These are phyloP conservation scores for Tetramorium alpestre DNA, from an alignment of 1,140 invertebrate species.

Conservation along the genomic window DNA sequence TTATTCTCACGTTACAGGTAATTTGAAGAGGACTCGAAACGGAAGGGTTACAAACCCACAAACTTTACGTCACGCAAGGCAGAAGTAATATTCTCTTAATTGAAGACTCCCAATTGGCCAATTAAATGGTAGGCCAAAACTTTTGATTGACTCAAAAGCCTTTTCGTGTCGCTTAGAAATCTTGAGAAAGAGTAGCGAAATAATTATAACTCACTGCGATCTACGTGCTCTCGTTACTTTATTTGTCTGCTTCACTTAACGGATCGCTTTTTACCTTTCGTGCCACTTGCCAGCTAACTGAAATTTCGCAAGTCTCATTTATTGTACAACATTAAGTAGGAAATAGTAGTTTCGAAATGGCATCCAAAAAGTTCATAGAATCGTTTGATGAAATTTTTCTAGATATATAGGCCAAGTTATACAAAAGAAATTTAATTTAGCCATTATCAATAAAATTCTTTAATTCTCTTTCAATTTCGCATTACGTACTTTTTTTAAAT, in stretches of 20 bases:
- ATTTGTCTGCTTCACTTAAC: conserved; percentile 12
- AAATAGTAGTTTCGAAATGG: background rate
- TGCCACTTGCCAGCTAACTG: background rate
- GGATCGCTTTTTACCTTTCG: background rate
- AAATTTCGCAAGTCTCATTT: conserved; percentile 21
- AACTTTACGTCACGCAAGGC: conserved; percentile 30
- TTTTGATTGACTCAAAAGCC: conserved; percentile 43
- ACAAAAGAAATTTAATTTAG: conserved; percentile 6
- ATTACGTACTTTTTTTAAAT: conserved; percentile 20
- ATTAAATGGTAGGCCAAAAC: conserved; percentile 7
- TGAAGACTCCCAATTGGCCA: conserved; percentile 14
- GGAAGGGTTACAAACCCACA: background rate
- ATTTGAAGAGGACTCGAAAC: background rate
- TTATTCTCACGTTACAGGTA: conserved; percentile 38
- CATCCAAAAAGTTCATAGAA: background rate
- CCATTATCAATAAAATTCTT: background rate
- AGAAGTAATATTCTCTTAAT: conserved; percentile 48
- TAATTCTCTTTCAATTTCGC: background rate
- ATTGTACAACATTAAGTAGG: background rate
- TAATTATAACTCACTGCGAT: conserved; percentile 3
- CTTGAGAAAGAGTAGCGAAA: background rate
- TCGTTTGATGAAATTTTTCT: background rate
- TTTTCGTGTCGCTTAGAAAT: background rate
- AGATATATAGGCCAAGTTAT: background rate
- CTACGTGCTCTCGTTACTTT: background rate